These are phyloP conservation scores for Anticlea derivata DNA, from an alignment of 2,888 invertebrate genomes.

Conservation along the genomic window DNA sequence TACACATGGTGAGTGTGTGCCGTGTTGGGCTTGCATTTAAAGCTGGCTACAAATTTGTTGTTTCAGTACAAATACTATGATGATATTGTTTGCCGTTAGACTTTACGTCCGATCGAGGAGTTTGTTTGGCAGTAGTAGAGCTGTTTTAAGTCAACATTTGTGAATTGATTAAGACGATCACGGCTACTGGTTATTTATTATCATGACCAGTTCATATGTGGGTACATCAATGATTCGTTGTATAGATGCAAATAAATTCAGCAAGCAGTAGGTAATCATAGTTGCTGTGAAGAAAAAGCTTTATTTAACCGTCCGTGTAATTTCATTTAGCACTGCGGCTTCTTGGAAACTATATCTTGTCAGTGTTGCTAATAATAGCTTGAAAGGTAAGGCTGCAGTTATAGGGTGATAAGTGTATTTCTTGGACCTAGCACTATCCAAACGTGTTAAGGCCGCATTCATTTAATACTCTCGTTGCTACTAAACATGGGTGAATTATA, in stretches of 20 bases:
- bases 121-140: conserved; percentile 67
- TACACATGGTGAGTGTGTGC: conserved; percentile 80
- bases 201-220: conserved; percentile 19
- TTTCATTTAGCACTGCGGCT: conserved; percentile 17
- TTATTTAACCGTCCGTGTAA: conserved; percentile 21
- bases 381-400: neutral
- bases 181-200: conserved; percentile 44
- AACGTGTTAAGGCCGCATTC: too few relatives aligned
- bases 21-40: conserved; percentile 81
- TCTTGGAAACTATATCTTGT: conserved; percentile 2
- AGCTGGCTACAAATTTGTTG: conserved; percentile 83
- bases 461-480: too few relatives aligned
- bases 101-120: conserved; percentile 79
- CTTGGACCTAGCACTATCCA: too few relatives aligned
- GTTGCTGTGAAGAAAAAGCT: conserved; percentile 15
- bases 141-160: conserved; percentile 67
- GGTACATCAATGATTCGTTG: conserved; percentile 22
- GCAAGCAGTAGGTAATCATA: conserved; percentile 29
- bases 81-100: conserved; percentile 81
- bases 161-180: conserved; percentile 70
- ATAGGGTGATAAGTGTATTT: neutral
- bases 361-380: neutral
- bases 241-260: conserved; percentile 19
- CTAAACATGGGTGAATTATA: too few relatives aligned
- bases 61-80: conserved; percentile 81